phyloP scores from a whole-genome alignment of 2,888 invertebrate genomes.

The Coenonympha glycerion region DNA sequence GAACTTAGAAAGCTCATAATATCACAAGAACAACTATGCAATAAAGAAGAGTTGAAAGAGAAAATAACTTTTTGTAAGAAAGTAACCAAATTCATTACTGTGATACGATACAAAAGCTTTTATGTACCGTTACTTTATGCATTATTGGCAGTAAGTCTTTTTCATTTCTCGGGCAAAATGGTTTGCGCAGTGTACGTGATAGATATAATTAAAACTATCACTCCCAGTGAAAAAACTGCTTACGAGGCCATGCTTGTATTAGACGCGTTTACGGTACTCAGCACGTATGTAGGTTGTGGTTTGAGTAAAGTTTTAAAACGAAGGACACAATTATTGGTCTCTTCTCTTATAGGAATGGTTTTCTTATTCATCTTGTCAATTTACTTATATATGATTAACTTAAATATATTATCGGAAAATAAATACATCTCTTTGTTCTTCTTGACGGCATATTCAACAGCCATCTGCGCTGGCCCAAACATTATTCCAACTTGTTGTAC shows the following conservation, averaged over 20 bases:
- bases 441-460: conserved; percentile 14
- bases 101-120: conserved; percentile 15
- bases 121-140: conserved; percentile 16
- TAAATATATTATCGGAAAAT: conserved; percentile 1
- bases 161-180: conserved; percentile 14
- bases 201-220: conserved; percentile 18
- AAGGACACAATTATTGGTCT: conserved; percentile 32
- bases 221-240: conserved; percentile 9
- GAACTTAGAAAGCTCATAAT: conserved; percentile 22
- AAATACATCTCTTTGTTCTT: conserved; percentile 13
- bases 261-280: conserved; percentile 27
- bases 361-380: conserved; percentile 7
- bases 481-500: conserved; percentile 34
- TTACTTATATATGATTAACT: conserved; percentile 13
- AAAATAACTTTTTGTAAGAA: neutral
- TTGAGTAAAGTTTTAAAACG: conserved; percentile 31
- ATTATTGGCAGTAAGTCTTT: conserved; percentile 3
- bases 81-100: neutral
- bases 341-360: neutral
- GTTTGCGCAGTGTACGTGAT: conserved; percentile 7
- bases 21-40: conserved; percentile 15
- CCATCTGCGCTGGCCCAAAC: conserved; percentile 32
- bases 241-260: conserved; percentile 18
- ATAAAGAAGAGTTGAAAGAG: neutral
- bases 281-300: conserved; percentile 35